Percentiles rank a stretch among this genome's conserved stretches.
phyloP scores from a whole-genome alignment of 2,888 invertebrate genomes.

The Uloborus plumipes region DNA sequence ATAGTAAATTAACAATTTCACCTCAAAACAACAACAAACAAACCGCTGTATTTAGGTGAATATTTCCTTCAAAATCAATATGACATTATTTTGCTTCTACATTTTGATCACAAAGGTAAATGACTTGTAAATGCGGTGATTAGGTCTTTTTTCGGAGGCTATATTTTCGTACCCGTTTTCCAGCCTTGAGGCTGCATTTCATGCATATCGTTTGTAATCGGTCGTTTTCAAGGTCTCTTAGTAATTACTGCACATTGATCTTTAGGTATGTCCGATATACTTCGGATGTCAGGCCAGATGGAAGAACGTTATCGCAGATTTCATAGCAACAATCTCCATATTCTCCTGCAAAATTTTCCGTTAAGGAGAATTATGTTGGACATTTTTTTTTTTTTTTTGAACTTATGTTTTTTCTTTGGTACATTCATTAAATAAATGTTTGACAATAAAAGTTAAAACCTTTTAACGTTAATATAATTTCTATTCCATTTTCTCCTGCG shows the following conservation, averaged over 20 bases:
- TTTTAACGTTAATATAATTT: too few species aligned
- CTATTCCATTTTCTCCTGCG: too few species aligned
- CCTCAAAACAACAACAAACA: neutral
- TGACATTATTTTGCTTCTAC: conserved; percentile 5
- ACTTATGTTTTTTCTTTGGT: neutral
- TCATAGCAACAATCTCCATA: conserved; percentile 1
- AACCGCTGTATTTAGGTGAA: neutral
- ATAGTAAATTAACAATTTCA: too few species aligned
- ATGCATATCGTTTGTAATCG: conserved; percentile 40
- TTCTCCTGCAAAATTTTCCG: too few species aligned
- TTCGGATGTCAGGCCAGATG: neutral
- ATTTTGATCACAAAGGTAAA: conserved; percentile 33
- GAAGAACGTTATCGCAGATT: too few species aligned
- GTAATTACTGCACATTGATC: conserved; percentile 39
- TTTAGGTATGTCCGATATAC: neutral
- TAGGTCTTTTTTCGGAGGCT: conserved; percentile 2
- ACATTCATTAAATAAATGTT: too few species aligned
- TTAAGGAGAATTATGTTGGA: too few species aligned
- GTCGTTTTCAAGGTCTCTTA: conserved; percentile 31
- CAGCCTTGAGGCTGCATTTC: conserved; percentile 16
- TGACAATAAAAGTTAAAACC: too few species aligned
- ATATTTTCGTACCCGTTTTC: neutral
- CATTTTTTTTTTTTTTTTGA: neutral
- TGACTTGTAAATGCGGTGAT: conserved; percentile 40
- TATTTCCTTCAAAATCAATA: neutral